Evolutionary conservation across 2,113 vertebrate species (phyloP).

Genomic region (Pelmatolapia mariae): DNA sequence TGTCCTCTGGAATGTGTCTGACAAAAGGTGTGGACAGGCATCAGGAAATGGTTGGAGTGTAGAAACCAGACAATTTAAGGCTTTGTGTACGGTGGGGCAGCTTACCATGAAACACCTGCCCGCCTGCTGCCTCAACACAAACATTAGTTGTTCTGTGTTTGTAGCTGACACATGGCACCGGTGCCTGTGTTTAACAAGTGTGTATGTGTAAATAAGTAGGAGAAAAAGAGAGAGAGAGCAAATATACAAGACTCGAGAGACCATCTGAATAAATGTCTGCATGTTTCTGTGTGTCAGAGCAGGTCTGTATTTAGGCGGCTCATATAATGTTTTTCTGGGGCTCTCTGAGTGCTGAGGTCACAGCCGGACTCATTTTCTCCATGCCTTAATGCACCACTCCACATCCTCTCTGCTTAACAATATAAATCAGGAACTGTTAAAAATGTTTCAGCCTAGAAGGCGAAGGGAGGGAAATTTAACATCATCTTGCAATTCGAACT

Average conservation of each 20-base stretch:
- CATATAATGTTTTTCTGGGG: not conserved
- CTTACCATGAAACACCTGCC: constrained; percentile 53
- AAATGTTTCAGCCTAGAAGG: constrained; percentile 7
- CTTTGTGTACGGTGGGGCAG: constrained; percentile 11
- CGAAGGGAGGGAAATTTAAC: not conserved
- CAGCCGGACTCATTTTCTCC: constrained; percentile 32
- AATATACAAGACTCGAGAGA: constrained; percentile 8
- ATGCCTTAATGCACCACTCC: not conserved
- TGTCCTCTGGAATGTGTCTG: constrained; percentile 31
- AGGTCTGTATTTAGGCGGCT: not conserved
- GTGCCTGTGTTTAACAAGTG: constrained; percentile 14
- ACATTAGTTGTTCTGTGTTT: constrained; percentile 50
- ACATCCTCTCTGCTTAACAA: not conserved
- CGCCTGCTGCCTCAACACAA: constrained; percentile 39
- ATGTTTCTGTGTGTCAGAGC: not conserved
- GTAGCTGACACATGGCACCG: not conserved
- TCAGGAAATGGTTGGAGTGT: constrained; percentile 19
- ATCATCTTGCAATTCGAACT: not conserved
- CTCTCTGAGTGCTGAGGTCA: constrained; percentile 39
- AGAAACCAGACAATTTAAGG: constrained; percentile 36
- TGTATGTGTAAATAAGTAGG: not conserved
- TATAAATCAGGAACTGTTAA: constrained; percentile 23
- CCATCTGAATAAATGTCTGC: not conserved
- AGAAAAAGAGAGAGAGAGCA: not conserved
- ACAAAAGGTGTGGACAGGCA: constrained; percentile 46